Evolutionary conservation across 1,140 invertebrate genomes (phyloP), one percentile per base, ranked within the genome.

Genomic region (Parasteatoda tepidariorum): DNA sequence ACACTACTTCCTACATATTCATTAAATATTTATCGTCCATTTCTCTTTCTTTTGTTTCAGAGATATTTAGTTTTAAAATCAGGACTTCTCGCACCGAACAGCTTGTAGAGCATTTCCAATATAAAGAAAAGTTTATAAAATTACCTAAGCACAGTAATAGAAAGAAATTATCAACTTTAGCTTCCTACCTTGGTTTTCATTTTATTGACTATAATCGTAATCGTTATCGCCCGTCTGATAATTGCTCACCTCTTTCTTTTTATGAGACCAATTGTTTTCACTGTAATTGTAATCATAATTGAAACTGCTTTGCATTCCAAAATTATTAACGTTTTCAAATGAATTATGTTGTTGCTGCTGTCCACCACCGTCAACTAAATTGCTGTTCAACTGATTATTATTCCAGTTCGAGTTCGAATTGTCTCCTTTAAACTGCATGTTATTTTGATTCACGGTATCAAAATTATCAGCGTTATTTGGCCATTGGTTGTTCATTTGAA

Each of bases 121-220:
- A n/a, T n/a, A n/a, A n/a, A n/a, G n/a, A n/a, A n/a, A n/a, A n/a
- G n/a, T n/a, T n/a, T n/a, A n/a, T n/a, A n/a, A n/a, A n/a, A n/a
- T n/a, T n/a, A n/a, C n/a, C n/a, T n/a, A n/a, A n/a, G n/a, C n/a
- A n/a, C n/a, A n/a, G n/a, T n/a, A n/a, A n/a, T n/a, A n/a, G n/a
- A n/a, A n/a, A n/a, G n/a, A n/a, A n/a, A n/a, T n/a, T n/a, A n/a
- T n/a, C n/a, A n/a, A n/a, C n/a, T n/a, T n/a, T n/a, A n/a, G n/a
- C n/a, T n/a, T n/a, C n/a, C n/a, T n/a, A n/a, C n/a, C n/a, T n/a
- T n/a, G n/a, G n/a, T n/a, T n/a, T n/a, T n/a, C n/a, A n/a, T n/a
- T n/a, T n/a, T n/a, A n/a, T n/a, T n/a, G n/a, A n/a, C n/a, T n/a
- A 48, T 74, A 74, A 61, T 74, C 71, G 22, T 74, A 74, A 26